These are phyloP conservation scores for Pungitius pungitius DNA, from an alignment of 2,113 vertebrate genomes.

Conservation along the genomic window DNA sequence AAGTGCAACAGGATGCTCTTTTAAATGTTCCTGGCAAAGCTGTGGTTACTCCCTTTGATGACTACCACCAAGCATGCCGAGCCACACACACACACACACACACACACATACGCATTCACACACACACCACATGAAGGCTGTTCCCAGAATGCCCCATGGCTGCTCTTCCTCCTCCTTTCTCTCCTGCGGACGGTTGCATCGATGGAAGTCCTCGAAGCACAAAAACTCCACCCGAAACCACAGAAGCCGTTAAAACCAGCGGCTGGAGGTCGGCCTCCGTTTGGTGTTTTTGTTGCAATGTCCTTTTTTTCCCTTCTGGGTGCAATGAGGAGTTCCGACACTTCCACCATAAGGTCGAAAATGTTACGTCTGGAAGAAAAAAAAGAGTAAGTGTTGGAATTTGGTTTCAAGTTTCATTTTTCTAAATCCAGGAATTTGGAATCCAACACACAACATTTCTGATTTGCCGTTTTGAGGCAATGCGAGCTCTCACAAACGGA, in stretches of 20 bases:
- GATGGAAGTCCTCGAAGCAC: slow-evolving; percentile 37
- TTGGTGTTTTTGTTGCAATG: slow-evolving; percentile 27
- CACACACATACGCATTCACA: slow-evolving; percentile 37
- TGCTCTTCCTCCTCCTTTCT: slow-evolving; percentile 35
- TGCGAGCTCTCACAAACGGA: too few relatives aligned
- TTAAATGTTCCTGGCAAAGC: slow-evolving; percentile 64
- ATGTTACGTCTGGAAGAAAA: background rate
- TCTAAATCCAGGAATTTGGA: background rate
- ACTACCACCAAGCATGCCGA: slow-evolving; percentile 44
- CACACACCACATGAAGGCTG: slow-evolving; percentile 58
- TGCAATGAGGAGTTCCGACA: slow-evolving; percentile 2
- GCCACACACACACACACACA: slow-evolving; percentile 26
- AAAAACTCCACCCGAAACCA: slow-evolving; percentile 56
- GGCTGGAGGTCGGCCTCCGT: slow-evolving; percentile 22
- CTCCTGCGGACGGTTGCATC: slow-evolving; percentile 8
- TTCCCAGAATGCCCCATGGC: slow-evolving; percentile 50
- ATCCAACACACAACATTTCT: background rate
- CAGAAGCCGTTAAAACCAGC: slow-evolving; percentile 26
- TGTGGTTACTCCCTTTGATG: slow-evolving; percentile 62
- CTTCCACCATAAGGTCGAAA: slow-evolving; percentile 4
- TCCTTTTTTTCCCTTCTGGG: slow-evolving; percentile 24
- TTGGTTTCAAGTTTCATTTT: background rate
- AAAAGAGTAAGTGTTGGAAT: slow-evolving; percentile 5
- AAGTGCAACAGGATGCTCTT: slow-evolving; percentile 58
- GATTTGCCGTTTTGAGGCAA: too few relatives aligned